phyloP scores from a whole-genome alignment of 1,140 invertebrate genomes.

The Andrena cerasifolii region DNA sequence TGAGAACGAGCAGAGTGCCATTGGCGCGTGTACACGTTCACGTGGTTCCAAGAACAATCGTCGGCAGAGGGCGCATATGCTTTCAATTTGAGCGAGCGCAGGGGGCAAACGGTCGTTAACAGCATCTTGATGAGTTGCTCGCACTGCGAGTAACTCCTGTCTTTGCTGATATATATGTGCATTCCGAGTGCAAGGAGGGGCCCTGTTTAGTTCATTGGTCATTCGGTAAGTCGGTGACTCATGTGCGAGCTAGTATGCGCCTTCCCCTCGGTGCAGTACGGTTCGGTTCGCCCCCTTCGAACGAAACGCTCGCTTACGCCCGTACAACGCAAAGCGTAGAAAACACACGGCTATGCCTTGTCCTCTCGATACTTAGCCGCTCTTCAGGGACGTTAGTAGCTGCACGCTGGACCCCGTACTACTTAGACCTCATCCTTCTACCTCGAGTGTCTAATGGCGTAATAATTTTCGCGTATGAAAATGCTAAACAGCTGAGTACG shows the following conservation, averaged over 20 bases:
- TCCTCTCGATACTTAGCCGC: conserved; percentile 62
- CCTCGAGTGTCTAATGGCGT: neutral
- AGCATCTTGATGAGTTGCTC: conserved; percentile 61
- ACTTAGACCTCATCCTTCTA: neutral
- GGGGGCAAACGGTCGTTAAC: conserved; percentile 59
- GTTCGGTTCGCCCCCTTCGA: conserved; percentile 68
- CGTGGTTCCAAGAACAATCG: conserved; percentile 44
- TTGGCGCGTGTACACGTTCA: neutral
- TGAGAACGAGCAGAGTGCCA: conserved; percentile 12
- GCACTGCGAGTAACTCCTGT: conserved; percentile 4
- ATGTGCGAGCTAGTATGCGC: conserved; percentile 71
- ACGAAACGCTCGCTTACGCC: conserved; percentile 74
- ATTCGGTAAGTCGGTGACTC: conserved; percentile 77
- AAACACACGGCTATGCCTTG: conserved; percentile 56
- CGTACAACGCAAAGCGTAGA: conserved; percentile 68
- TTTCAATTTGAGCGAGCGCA: conserved; percentile 47
- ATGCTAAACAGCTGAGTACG: no score
- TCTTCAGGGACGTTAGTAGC: conserved; percentile 38
- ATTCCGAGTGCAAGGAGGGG: conserved; percentile 66
- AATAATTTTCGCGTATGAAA: no score
- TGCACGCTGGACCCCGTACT: neutral
- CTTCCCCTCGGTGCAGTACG: conserved; percentile 31
- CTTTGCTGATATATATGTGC: conserved; percentile 30
- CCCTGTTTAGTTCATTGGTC: conserved; percentile 76
- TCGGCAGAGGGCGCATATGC: conserved; percentile 15